Evolutionary conservation across 2,797 vertebrate species (phyloP), one percentile per base, ranked within the genome.

Genomic region (Natrix natrix): DNA sequence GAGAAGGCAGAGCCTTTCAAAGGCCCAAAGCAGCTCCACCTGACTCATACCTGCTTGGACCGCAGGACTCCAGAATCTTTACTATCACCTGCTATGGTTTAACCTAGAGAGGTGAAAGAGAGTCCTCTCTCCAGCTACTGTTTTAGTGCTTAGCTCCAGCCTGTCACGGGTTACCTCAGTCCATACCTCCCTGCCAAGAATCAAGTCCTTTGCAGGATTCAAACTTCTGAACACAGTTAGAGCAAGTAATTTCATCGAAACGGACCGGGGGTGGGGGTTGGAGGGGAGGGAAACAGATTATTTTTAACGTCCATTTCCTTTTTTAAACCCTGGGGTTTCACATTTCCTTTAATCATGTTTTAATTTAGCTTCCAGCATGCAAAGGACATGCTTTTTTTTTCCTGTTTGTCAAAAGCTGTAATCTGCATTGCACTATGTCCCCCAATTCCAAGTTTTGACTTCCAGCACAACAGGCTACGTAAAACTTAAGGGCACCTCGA

Each of bases 281-380:
- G n/a, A n/a, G n/a, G 86, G 24, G 63, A 92, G 86, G 61, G 74
- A 94, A 94, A 90, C 60, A 94, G 52, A 94, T 56, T 92, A 95
- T 93, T 95, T 91, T 96, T 95, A 96, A 88, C 93, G 92, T 96
- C 87, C 5, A 93, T 96, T 97, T 96, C 95, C 96, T 93, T 95
- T 78, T 56, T 93, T n/a, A 91, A 91, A 55, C 95, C 94, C 95
- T 26, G 59, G 94, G 94, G 93, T 93, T 66, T 93, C 90, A 52
- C 74, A 66, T 74, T 94, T 94, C 88, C 91, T 91, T 93, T 89
- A 90, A 59, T 60, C 95, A 66, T 94, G 93, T 94, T 96, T 96
- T 94, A 95, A 93, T 94, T 95, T 94, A 90, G 56, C 91, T 93
- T 94, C 92, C 74, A 95, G 94, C 88, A 17, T 83, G 37, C 56